Evolutionary conservation across 2,888 invertebrate species (phyloP).

Genomic region (Invenusta paracnida): DNA sequence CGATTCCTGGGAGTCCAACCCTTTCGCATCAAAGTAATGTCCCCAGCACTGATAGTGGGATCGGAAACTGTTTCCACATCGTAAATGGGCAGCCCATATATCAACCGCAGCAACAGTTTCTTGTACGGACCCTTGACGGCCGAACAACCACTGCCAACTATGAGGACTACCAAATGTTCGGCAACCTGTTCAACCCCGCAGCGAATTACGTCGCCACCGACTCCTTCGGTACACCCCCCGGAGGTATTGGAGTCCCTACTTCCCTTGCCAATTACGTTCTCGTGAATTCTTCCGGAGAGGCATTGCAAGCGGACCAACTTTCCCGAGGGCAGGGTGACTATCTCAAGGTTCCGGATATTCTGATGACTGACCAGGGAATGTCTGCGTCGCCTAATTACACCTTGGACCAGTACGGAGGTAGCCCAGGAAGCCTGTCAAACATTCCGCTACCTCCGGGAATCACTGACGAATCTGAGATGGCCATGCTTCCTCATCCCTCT

Average conservation of each 20-base stretch:
- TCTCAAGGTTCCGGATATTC: slow-evolving; percentile 10
- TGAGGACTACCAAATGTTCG: slow-evolving; percentile 19
- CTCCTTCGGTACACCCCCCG: neutral
- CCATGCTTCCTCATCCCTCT: neutral
- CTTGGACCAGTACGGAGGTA: neutral
- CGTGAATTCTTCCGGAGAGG: neutral
- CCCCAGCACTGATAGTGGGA: slow-evolving; percentile 4
- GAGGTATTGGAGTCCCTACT: no score
- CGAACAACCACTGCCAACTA: neutral
- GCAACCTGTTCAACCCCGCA: neutral
- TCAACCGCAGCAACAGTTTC: neutral
- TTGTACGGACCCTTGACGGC: neutral
- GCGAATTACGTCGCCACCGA: neutral
- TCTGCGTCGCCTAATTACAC: neutral
- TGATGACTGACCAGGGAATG: neutral
- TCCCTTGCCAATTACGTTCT: neutral
- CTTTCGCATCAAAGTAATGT: slow-evolving; percentile 4
- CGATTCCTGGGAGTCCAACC: slow-evolving; percentile 32
- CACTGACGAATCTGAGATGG: neutral
- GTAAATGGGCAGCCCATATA: neutral
- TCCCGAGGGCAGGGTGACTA: neutral
- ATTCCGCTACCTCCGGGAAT: neutral
- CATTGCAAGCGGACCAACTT: neutral
- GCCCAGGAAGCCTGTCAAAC: neutral
- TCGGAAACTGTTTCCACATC: slow-evolving; percentile 5